phyloP scores from a whole-genome alignment of 1,140 invertebrate species.

The Ectropis grisescens region DNA sequence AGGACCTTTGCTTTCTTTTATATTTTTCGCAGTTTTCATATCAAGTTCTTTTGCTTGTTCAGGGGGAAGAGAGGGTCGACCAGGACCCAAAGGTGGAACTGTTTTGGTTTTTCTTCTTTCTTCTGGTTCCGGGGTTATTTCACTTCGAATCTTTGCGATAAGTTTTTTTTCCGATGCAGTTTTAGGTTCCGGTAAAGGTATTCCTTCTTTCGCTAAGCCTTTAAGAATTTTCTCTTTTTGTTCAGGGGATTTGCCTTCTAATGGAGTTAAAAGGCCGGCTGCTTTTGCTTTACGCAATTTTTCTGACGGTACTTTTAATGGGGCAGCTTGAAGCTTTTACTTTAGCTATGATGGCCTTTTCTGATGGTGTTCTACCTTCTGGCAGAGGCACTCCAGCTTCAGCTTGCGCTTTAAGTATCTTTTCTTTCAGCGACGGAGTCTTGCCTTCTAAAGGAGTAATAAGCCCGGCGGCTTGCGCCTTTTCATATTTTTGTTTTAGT shows the following conservation, averaged over 20 bases:
- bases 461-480: constrained; percentile 12
- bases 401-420: constrained; percentile 12
- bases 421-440: constrained; percentile 13
- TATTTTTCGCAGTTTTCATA: constrained; percentile 16
- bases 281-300: constrained; percentile 19
- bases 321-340: constrained; percentile 9
- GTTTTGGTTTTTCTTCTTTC: constrained; percentile 5
- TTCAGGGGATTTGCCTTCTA: constrained; percentile 12
- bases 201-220: constrained; percentile 4
- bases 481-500: constrained; percentile 8
- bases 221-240: constrained; percentile 14
- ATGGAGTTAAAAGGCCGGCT: constrained; percentile 12
- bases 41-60: constrained; percentile 18
- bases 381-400: constrained; percentile 11
- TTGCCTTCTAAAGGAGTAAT: constrained; percentile 16
- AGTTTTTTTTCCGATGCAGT: constrained; percentile 14
- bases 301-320: constrained; percentile 13
- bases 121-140: constrained; percentile 1
- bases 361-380: constrained; percentile 16
- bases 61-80: constrained; percentile 13
- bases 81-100: constrained; percentile 25
- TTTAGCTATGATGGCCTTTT: constrained; percentile 15
- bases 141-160: constrained; percentile 7
- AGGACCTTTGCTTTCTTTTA: constrained; percentile 24
- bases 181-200: constrained; percentile 11